Evolutionary conservation across 64 coral and sea anemone species (phyloP), one percentile per base, ranked within the genome.

Genomic region (Pocillopora damicornis): DNA sequence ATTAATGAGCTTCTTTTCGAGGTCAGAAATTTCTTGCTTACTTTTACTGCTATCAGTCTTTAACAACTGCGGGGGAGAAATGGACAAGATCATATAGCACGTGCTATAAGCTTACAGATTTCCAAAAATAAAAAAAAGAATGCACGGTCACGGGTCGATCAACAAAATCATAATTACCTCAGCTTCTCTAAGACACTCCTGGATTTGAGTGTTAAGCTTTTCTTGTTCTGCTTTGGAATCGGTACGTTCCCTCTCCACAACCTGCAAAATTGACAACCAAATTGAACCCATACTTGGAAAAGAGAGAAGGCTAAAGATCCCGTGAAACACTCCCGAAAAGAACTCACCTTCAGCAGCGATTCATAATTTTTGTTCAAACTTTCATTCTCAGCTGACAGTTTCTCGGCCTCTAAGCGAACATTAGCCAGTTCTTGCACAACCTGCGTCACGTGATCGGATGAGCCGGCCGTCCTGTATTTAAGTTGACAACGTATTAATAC

Each of bases 281-380:
- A 22, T n/a, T 26, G 34, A 2, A 30, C 18, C 25, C 1, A n/a
- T 4, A 71, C 11, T 68, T 0, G 9, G 15, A 22, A 1, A 23
- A 30, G 20, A 0, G 67, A 71, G 20, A 71, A 23, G 67, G 4
- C 11, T 26, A 71, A 71, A 23, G 67, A 71, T 23, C 5, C 67
- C n/a, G 25, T 71, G 4, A n/a, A 23, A 71, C 20, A 9, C n/a
- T 23, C 22, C 22, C 11, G 20, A 71, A 71, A 71, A 20, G 2
- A 58, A 0, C 11, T 85, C 26, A 85, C 81, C 81, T 85, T 85
- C 0, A 85, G 81, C 37, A 85, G 17, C 16, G 64, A 37, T 73
- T 85, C 81, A n/a, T 85, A 85, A 72, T 85, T 85, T 13, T 85
- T 73, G 37, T 26, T 85, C 81, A 85, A 72, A 45, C 81, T 85